Base-by-base conservation (phyloP, 2,888 invertebrate species). In the Habrosyne pyritoides region DNA sequence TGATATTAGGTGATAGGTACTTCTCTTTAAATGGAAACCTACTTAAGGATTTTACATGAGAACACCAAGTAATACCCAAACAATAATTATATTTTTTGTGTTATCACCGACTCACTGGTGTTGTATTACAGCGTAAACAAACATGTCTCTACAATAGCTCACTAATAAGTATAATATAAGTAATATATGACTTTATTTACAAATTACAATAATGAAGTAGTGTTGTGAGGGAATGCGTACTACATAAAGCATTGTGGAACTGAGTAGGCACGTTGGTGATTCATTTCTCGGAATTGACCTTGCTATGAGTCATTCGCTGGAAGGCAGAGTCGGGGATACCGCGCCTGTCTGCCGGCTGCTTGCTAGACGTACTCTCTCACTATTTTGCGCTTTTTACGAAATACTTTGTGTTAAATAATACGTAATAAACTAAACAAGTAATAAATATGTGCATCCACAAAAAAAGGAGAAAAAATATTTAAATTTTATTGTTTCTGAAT, bases 251-350 rank as follows among this genome's bases (percentile, higher is more conserved):
- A 82, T 91, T 91, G 84, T 90, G 75, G 89, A 89, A 87, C 86
- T 88, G 88, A 88, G 85, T 84, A 83, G 81, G 81, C 28, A 22
- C 22, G 49, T 80, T 87, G 90, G 91, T 93, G 93, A 93, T 91
- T 93, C 93, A 93, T 91, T 91, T 91, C 91, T 93, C 92, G 91
- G 93, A 93, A 93, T 93, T 93, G 93, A 93, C 93, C 93, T 93
- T 92, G 93, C 91, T 87, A 92, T 93, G 93, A 93, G 93, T 93
- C 93, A 93, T 91, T 93, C 92, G 91, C 76, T 90, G 88, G 89
- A 89, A 91, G 91, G 91, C 92, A 92, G 91, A 91, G 91, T 91
- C 83, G 93, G 93, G 93, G 92, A 93, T 93, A 92, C 92, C 93
- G 93, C 91, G 91, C 91, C 87, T 91, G 91, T 89, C 91, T 90